Base-by-base conservation (phyloP, 2,113 vertebrate species). In the Gymnorhina tibicen region DNA sequence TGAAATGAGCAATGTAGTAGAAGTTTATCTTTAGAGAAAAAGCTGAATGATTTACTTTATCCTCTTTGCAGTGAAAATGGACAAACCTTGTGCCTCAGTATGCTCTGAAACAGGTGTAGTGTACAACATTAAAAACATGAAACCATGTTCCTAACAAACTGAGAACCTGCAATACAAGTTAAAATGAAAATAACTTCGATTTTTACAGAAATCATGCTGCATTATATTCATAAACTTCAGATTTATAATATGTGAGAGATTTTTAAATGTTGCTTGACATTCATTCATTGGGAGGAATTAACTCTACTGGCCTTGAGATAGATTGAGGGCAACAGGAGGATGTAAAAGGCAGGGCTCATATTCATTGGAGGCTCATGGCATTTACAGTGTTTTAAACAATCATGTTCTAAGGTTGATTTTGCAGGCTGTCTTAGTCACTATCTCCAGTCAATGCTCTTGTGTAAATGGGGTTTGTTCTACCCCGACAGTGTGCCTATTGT, bases 341-440 rank as follows among this genome's bases (percentile, higher is more conserved):
- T 64, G 35, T 46, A 80, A 79, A 93, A 93, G 26, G 67, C 80
- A 84, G 81, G 37, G 50, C 76, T 96, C 69, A 69, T 82, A 94
- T 94, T 95, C 88, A 89, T 8, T 80, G 46, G 91, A 92, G 49
- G 70, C 50, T 80, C 3, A 0, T 59, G 79, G 74, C 44, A 12
- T 81, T 59, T 76, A 80, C 42, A 97, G 73, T 56, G 47, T 67
- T 95, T 64, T 94, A 67, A 89, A 72, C 74, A 91, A 85, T 86
- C 92, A 80, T 81, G 70, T 96, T 93, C 82, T 97, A 96, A 93
- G 87, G 95, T 91, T 93, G 92, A 89, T 89, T 94, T 86, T 97
- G 50, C 91, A 90, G 91, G 85, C 93, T 94, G 90, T 59, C 91
- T 95, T 97, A 94, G 96, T 93, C 97, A 93, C 93, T 91, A 94